phyloP scores from a whole-genome alignment of 2,113 vertebrate genomes.

The Balaeniceps rex region DNA sequence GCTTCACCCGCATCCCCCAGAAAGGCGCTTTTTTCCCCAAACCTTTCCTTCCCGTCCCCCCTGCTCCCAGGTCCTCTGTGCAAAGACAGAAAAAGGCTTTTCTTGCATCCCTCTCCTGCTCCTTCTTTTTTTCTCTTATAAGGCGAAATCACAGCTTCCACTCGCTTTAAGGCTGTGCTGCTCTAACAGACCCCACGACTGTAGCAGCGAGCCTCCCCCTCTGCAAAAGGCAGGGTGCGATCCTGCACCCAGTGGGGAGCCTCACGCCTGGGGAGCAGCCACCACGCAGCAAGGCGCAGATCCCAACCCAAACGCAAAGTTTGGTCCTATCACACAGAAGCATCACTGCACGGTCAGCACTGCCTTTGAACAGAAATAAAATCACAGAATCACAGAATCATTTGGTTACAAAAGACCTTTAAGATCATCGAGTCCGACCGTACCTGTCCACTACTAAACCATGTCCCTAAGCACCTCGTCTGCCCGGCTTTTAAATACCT shows the following conservation, averaged over 20 bases:
- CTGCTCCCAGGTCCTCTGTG: neutral
- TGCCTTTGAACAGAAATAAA: neutral
- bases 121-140: too few relatives aligned
- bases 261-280: neutral
- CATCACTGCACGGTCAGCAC: fast-evolving
- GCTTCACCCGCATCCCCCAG: constrained; percentile 28
- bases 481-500: too few relatives aligned
- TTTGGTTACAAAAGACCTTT: too few relatives aligned
- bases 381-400: too few relatives aligned
- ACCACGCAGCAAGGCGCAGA: neutral
- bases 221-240: neutral
- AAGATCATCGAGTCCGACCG: too few relatives aligned
- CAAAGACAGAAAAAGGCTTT: too few relatives aligned
- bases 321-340: neutral
- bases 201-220: fast-evolving
- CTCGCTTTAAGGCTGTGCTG: neutral
- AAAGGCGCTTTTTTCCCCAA: neutral
- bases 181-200: neutral
- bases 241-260: neutral
- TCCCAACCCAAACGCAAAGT: neutral
- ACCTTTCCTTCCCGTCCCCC: neutral
- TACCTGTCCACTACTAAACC: too few relatives aligned
- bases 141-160: fast-evolving
- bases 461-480: too few relatives aligned
- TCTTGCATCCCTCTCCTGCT: too few relatives aligned